Evolutionary conservation across 2,113 vertebrate species (phyloP), one percentile per base, ranked within the genome.

Genomic region (Nettapus auritus): DNA sequence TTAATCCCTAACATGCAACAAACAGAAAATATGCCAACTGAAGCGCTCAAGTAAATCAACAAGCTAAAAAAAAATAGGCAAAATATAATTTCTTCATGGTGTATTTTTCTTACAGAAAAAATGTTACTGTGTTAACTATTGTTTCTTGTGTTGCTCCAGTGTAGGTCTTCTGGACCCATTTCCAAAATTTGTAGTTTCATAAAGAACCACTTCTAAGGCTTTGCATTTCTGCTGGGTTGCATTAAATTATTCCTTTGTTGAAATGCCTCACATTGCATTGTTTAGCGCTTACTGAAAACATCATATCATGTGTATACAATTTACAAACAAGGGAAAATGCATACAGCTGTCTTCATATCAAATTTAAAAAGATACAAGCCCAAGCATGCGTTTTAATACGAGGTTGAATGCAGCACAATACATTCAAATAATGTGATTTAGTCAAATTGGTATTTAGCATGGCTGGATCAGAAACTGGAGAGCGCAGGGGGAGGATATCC

Each of bases 211-310:
- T 97, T 92, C 96, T 97, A 96, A 89, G 89, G 87, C 97, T 97
- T 95, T 97, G 93, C 94, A 76, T 97, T 94, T 95, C 96, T 81
- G 96, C 94, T 95, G 97, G 97, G 93, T 95, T 97, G 96, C 96
- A 88, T 97, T 97, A 96, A 97, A 94, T 93, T 93, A 96, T 92
- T 96, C 84, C 87, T 96, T 96, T 93, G 96, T 91, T 97, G 96
- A 97, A 96, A 95, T 73, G 76, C 86, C 94, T 93, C 97, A 97
- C 96, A 97, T 94, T 97, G 97, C 91, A 96, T 97, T 94, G 95
- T 95, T 98, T 97, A 97, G 96, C 1, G 60, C 93, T 98, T 95
- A 97, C 97, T 97, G 96, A 97, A 97, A 97, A 94, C 96, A 95
- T 71, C 3, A 42, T 91, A 94, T 95, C 95, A 92, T 97, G 93